Percentiles rank a stretch among this genome's conserved stretches.
Conservation (phyloP, 2,113 vertebrate species). For the Heliornis fulica region DNA sequence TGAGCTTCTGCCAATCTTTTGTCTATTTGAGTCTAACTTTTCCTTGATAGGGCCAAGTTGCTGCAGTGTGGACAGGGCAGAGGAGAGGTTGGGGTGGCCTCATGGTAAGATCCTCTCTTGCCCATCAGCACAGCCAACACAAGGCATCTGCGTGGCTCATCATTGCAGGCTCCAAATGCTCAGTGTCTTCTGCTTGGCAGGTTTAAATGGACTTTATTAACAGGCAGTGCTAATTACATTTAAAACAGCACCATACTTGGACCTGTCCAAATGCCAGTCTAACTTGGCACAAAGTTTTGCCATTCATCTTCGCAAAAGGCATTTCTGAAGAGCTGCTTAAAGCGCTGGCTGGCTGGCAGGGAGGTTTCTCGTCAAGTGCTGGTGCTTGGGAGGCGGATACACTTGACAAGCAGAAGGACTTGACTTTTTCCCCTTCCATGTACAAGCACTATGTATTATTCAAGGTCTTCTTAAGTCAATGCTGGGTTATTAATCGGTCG, state of each 20-base stretch:
- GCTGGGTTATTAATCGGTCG: slow-evolving; percentile 43
- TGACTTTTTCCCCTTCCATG: slow-evolving; percentile 36
- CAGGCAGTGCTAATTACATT: slow-evolving; percentile 6
- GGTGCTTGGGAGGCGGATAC: neutral
- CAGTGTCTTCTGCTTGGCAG: neutral
- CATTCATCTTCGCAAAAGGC: neutral
- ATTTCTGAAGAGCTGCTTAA: neutral
- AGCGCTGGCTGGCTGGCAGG: neutral
- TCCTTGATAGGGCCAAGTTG: neutral
- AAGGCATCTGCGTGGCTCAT: neutral
- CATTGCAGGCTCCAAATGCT: neutral
- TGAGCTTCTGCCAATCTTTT: neutral
- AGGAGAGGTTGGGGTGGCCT: neutral
- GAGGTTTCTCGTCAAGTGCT: neutral
- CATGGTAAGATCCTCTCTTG: too few species aligned
- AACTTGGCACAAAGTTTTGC: neutral
- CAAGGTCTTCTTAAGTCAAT: slow-evolving; percentile 61
- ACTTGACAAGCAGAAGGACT: slow-evolving; percentile 48
- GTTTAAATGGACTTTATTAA: neutral
- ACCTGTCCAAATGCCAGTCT: neutral
- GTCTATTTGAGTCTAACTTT: neutral
- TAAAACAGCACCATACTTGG: neutral
- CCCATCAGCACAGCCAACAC: neutral
- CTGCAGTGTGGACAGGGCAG: neutral
- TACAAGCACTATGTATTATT: slow-evolving; percentile 62